phyloP scores from a whole-genome alignment of 2,888 invertebrate genomes.

The Yponomeuta sedellus region DNA sequence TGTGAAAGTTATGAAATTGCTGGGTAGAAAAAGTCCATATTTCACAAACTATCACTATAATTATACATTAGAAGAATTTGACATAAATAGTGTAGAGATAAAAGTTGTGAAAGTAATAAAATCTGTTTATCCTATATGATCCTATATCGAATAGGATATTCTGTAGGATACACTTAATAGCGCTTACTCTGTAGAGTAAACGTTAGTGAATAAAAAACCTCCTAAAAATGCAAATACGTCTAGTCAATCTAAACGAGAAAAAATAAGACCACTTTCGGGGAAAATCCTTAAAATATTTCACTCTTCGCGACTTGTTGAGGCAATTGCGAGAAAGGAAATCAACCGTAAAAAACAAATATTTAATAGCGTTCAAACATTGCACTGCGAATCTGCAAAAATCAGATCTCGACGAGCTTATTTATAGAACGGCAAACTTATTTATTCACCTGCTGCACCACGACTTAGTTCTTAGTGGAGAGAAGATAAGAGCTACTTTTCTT shows the following conservation, averaged over 20 bases:
- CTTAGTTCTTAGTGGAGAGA: background rate
- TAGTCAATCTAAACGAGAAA: background rate
- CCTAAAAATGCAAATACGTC: background rate
- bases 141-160: too few relatives aligned
- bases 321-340: slow-evolving; percentile 10
- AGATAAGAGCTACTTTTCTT: background rate
- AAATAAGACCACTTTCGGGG: background rate
- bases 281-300: background rate
- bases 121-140: too few relatives aligned
- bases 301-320: background rate
- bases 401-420: slow-evolving; percentile 17
- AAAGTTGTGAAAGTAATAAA: too few relatives aligned
- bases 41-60: too few relatives aligned
- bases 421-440: background rate
- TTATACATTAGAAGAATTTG: too few relatives aligned
- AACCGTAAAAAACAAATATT: slow-evolving; percentile 37
- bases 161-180: too few relatives aligned
- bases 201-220: background rate
- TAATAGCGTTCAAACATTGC: slow-evolving; percentile 33
- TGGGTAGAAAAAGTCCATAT: too few relatives aligned
- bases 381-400: slow-evolving; percentile 15
- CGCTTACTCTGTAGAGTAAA: too few relatives aligned
- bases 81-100: too few relatives aligned
- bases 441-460: background rate
- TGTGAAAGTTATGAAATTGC: too few relatives aligned